A percentile compares a stretch with the other conserved stretches of the same genome.
These are phyloP conservation scores for Hydrozoanthus tunicans DNA, from an alignment of 64 coral and sea anemone genomes.

Conservation along the genomic window DNA sequence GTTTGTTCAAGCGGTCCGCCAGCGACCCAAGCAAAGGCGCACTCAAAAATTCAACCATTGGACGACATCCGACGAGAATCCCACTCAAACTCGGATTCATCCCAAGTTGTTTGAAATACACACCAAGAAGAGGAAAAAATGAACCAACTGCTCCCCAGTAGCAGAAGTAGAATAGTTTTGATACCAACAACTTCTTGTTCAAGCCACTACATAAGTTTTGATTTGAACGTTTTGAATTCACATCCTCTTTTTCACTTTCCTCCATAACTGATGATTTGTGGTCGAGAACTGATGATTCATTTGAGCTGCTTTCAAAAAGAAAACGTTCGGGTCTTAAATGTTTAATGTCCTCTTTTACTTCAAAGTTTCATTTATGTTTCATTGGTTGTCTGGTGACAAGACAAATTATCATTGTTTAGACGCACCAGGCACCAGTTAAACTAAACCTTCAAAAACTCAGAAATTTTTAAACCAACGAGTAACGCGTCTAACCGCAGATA, in stretches of 20 bases:
- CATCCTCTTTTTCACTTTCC: not conserved
- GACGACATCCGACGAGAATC: constrained; percentile 92
- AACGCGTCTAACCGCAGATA: not conserved
- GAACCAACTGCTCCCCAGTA: constrained; percentile 99
- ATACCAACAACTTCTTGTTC: constrained; percentile 86
- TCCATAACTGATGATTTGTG: not conserved
- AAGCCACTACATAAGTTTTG: constrained; percentile 48
- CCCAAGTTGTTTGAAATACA: constrained; percentile 98
- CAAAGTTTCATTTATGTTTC: constrained; percentile 45
- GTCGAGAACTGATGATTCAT: constrained; percentile 18
- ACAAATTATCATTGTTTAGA: constrained; percentile 31
- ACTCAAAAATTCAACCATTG: constrained; percentile 98
- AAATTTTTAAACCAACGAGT: not conserved
- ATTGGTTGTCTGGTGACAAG: constrained; percentile 33
- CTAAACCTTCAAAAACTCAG: not conserved
- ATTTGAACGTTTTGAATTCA: not conserved
- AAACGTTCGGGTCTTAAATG: constrained; percentile 23
- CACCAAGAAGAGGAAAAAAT: constrained; percentile 97
- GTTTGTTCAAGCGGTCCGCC: constrained; percentile 87
- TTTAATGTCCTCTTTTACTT: constrained; percentile 30
- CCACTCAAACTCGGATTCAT: constrained; percentile 98
- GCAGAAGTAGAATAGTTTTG: constrained; percentile 98
- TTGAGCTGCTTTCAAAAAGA: constrained; percentile 47
- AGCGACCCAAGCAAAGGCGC: constrained; percentile 85
- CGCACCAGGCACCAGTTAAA: constrained; percentile 24